Evolutionary conservation across 2,888 invertebrate genomes (phyloP).

Genomic region (Lingula anatina): DNA sequence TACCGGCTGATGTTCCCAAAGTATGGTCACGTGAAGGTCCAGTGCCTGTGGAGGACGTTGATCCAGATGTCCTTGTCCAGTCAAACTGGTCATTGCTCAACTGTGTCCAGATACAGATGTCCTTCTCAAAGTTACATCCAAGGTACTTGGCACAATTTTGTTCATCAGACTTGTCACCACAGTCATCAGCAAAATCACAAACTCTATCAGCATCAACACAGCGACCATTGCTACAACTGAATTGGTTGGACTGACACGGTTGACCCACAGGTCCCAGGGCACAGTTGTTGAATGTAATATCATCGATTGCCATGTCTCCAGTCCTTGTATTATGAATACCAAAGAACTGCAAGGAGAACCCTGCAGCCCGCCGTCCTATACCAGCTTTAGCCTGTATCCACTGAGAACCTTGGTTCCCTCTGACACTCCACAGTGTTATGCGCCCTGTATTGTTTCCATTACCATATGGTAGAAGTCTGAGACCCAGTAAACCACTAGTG

Average conservation of each 20-base stretch:
- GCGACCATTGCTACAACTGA: conserved; percentile 25
- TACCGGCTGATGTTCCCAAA: conserved; percentile 29
- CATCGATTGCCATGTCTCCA: conserved; percentile 33
- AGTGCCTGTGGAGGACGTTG: conserved; percentile 28
- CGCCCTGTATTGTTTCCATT: conserved; percentile 14
- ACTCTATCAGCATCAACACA: conserved; percentile 22
- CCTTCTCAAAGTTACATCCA: conserved; percentile 39
- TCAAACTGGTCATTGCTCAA: conserved; percentile 31
- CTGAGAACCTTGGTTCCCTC: conserved; percentile 18
- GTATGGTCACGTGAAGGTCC: conserved; percentile 39
- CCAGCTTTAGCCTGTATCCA: conserved; percentile 32
- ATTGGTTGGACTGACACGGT: conserved; percentile 13
- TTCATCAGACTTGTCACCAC: conserved; percentile 40
- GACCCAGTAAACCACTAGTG: conserved; percentile 17
- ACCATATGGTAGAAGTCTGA: conserved; percentile 19
- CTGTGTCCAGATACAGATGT: conserved; percentile 38
- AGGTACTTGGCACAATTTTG: conserved; percentile 19
- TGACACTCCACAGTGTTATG: conserved; percentile 26
- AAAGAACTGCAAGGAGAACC: conserved; percentile 34
- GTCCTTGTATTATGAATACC: conserved; percentile 13
- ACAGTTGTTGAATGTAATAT: conserved; percentile 29
- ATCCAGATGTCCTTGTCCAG: conserved; percentile 30
- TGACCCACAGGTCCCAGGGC: conserved; percentile 18
- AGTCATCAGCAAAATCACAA: conserved; percentile 39
- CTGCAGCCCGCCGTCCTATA: conserved; percentile 24